phyloP scores from a whole-genome alignment of 2,888 invertebrate genomes.

The Drosophila algonquin region DNA sequence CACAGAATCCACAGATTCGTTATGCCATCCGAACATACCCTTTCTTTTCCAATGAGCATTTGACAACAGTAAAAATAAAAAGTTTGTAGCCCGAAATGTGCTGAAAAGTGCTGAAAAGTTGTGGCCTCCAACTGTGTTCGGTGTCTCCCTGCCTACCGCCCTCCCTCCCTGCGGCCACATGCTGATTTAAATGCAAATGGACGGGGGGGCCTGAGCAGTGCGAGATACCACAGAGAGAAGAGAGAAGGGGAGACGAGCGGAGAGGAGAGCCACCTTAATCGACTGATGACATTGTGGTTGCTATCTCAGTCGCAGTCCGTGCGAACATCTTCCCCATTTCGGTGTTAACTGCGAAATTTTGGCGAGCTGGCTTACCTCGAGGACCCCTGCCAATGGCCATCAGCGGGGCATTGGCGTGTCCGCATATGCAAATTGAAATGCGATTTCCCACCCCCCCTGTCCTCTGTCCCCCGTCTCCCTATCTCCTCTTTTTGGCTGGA shows the following conservation, averaged over 20 bases:
- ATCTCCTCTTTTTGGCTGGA: background rate
- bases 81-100: constrained; percentile 42
- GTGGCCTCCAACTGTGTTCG: constrained; percentile 13
- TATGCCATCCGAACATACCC: constrained; percentile 8
- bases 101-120: constrained; percentile 6
- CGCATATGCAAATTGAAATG: constrained; percentile 73
- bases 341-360: constrained; percentile 29
- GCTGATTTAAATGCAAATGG: constrained; percentile 74
- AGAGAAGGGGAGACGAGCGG: background rate
- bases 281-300: constrained; percentile 18
- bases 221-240: background rate
- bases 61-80: constrained; percentile 3
- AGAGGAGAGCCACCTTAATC: constrained; percentile 24
- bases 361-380: constrained; percentile 34
- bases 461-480: background rate
- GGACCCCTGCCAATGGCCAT: constrained; percentile 37
- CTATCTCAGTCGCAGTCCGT: no score
- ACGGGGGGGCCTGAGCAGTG: constrained; percentile 32
- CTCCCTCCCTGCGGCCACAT: background rate
- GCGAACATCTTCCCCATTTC: constrained; percentile 27
- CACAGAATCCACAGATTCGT: background rate
- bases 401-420: constrained; percentile 21
- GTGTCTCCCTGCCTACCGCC: background rate
- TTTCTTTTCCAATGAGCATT: constrained; percentile 26
- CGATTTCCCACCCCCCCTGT: constrained; percentile 43